These are phyloP conservation scores for Callyntrura guangdongensis DNA, from an alignment of 2,888 invertebrate species.

Conservation along the genomic window DNA sequence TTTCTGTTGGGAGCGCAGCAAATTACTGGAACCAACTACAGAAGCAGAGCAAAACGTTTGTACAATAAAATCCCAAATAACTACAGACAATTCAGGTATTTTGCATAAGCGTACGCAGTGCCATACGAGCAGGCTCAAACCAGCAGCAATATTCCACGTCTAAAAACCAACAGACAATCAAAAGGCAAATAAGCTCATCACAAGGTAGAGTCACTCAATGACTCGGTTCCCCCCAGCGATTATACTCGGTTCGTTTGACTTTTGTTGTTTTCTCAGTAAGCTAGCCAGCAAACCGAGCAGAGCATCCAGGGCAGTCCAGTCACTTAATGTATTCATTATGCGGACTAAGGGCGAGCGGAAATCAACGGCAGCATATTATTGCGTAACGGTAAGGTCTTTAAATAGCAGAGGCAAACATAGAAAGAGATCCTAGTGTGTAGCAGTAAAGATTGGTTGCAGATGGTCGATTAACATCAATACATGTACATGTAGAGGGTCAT, in stretches of 20 bases:
- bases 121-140: background rate
- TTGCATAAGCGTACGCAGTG: background rate
- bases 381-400: constrained; percentile 55
- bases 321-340: constrained; percentile 36
- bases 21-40: no score
- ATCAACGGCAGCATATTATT: constrained; percentile 58
- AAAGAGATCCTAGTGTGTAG: constrained; percentile 42
- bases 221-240: background rate
- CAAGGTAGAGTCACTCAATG: background rate
- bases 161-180: background rate
- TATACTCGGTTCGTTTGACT: constrained; percentile 53
- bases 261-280: background rate
- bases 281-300: background rate
- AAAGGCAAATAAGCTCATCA: constrained; percentile 19
- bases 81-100: background rate
- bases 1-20: no score
- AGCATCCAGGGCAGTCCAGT: background rate
- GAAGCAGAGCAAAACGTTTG: no score
- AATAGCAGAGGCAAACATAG: constrained; percentile 19
- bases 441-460: constrained; percentile 62
- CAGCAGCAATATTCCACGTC: background rate
- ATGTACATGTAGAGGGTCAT: no score
- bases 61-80: no score
- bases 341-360: constrained; percentile 32
- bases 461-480: constrained; percentile 61